These are phyloP conservation scores for Microtus pennsylvanicus DNA, from an alignment of 2,113 vertebrate genomes.

Conservation along the genomic window DNA sequence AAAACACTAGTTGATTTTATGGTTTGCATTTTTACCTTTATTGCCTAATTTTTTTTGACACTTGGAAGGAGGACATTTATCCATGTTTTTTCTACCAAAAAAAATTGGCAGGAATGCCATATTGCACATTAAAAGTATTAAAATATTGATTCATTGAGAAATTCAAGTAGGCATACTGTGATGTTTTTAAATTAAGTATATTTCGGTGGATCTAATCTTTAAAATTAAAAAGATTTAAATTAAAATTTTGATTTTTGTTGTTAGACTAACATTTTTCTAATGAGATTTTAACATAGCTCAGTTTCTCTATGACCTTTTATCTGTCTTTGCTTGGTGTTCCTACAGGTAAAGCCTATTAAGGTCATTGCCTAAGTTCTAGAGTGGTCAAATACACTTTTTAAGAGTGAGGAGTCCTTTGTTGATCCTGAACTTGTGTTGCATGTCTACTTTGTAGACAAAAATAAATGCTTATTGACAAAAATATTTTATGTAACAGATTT, in stretches of 20 bases:
- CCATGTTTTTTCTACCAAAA: slow-evolving; percentile 42
- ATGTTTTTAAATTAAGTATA: slow-evolving; percentile 1
- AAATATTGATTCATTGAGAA: slow-evolving; percentile 29
- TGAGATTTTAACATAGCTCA: slow-evolving; percentile 49
- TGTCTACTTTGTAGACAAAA: slow-evolving; percentile 43
- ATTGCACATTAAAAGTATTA: slow-evolving; percentile 40
- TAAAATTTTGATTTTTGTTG: neutral
- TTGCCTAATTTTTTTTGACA: neutral
- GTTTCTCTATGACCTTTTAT: neutral
- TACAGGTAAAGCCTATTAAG: neutral
- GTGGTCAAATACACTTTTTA: neutral
- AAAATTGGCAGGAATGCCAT: slow-evolving; percentile 14
- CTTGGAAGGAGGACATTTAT: slow-evolving; percentile 27
- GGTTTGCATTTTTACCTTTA: slow-evolving; percentile 51
- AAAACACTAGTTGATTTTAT: slow-evolving; percentile 35
- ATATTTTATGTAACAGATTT: slow-evolving; percentile 85
- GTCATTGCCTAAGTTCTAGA: neutral
- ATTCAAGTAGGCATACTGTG: neutral
- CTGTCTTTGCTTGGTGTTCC: neutral
- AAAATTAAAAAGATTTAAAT: neutral
- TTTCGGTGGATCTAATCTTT: slow-evolving; percentile 30
- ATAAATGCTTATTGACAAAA: slow-evolving; percentile 12
- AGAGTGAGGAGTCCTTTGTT: neutral
- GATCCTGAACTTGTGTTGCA: neutral
- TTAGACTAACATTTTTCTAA: slow-evolving; percentile 18